Evolutionary conservation across 2,113 vertebrate genomes (phyloP).

Genomic region (Saccopteryx leptura): DNA sequence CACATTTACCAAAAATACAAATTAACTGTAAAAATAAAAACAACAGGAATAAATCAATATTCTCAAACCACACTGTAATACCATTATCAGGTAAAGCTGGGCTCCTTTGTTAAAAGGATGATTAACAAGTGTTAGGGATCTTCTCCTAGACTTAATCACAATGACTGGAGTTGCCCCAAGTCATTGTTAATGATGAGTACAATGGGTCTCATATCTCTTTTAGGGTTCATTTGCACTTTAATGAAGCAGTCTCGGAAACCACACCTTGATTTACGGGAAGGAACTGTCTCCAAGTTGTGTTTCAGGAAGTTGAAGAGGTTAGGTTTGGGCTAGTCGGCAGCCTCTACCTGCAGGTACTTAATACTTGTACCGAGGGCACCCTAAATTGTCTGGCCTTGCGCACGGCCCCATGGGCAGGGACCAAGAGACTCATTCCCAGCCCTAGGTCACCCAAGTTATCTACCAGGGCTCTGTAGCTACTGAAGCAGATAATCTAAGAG

Average conservation of each 20-base stretch:
- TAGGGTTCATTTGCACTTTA: conserved; percentile 42
- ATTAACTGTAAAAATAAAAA: background rate
- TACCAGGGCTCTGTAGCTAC: background rate
- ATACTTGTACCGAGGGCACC: too few species aligned
- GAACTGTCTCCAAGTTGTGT: background rate
- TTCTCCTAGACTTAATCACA: background rate
- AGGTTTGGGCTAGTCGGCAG: background rate
- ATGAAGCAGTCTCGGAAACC: background rate
- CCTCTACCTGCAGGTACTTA: background rate
- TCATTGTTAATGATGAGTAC: background rate
- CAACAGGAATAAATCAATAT: background rate
- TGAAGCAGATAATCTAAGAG: background rate
- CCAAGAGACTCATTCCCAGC: background rate
- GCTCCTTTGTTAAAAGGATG: conserved; percentile 4
- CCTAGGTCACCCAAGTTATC: background rate
- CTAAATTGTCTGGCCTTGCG: background rate
- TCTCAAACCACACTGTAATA: background rate
- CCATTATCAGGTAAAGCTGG: background rate
- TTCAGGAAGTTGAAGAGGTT: background rate
- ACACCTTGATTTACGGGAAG: conserved; percentile 1
- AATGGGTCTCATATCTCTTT: background rate
- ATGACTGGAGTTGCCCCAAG: background rate
- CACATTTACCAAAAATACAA: background rate
- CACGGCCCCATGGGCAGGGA: background rate
- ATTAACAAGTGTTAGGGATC: conserved; percentile 17